Base-by-base conservation (phyloP, 2,888 invertebrate genomes). In the Anticlea derivata region DNA sequence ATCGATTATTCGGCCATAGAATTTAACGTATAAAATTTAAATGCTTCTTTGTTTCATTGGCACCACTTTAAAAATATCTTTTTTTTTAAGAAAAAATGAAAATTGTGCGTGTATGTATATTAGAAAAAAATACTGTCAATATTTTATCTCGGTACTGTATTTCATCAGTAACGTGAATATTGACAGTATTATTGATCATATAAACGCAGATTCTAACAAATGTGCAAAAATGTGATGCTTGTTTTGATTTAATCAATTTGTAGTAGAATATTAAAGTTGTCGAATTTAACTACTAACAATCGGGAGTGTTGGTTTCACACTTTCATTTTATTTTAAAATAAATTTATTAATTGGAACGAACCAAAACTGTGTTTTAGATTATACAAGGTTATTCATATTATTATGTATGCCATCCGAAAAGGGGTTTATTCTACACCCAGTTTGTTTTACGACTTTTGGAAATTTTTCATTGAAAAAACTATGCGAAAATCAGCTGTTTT, bases 291-390 rank as follows among this genome's bases (percentile, higher is more conserved):
- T 49, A 29, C 26, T 17, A 17, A 17, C 4, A 4, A 45, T 27
- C 27, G 7, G 34, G 33, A 46, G 47, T 54, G 38, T 8, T 47
- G 50, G 34, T 40, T 45, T 43, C 24, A 40, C 30, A 40, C 50
- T 27, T 51, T 55, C 55, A 11, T 51, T 50, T 31, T 38, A 26
- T 58, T 53, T 12, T 10, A 34, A 52, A 55, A 53, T 58, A 58
- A 58, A 43, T 31, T 43, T 29, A 38, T 47, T 47, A 23, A 48
- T 48, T 51, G 12, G 7, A 43, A 35, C n/a, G 8, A 13, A 39
- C 20, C 2, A 7, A 7, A 30, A 17, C 29, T 49, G 40, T 47
- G 31, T 46, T n/a, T n/a, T n/a, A n/a, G 6, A 50, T 43, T 46
- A 24, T 17, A 39, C 2, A 11, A n/a, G n/a, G n/a, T n/a, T n/a